Evolutionary conservation across 1,140 invertebrate species (phyloP).

Genomic region (Rhizoglyphus robini): DNA sequence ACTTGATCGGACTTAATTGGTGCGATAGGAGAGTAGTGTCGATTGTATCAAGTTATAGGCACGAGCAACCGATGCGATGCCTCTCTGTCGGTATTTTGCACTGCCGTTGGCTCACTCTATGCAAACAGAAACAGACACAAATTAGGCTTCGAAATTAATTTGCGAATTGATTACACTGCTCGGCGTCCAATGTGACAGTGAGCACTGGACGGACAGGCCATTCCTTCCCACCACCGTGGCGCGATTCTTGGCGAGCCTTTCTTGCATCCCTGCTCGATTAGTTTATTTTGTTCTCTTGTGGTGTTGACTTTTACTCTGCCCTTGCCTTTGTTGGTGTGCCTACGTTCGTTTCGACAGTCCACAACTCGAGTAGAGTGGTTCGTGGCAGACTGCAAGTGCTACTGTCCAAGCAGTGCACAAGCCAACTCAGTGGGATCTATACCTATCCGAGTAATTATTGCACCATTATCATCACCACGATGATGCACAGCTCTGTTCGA

Average conservation of each 20-base stretch:
- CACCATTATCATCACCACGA: too few relatives aligned
- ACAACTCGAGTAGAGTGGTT: too few relatives aligned
- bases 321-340: too few relatives aligned
- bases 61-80: neutral
- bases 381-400: too few relatives aligned
- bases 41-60: too few relatives aligned
- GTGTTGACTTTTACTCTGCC: neutral
- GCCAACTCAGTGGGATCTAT: too few relatives aligned
- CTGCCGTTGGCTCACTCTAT: neutral
- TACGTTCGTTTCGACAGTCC: too few relatives aligned
- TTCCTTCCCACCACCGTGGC: neutral
- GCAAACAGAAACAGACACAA: neutral
- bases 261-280: too few relatives aligned
- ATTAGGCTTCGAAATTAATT: slow-evolving; percentile 4
- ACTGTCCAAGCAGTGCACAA: too few relatives aligned
- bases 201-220: neutral
- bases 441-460: too few relatives aligned
- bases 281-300: neutral
- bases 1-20: slow-evolving; percentile 8
- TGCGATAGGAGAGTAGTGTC: neutral
- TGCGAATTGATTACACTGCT: neutral
- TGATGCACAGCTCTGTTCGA: too few relatives aligned
- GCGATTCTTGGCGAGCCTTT: too few relatives aligned
- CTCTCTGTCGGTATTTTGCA: neutral
- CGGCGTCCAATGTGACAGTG: neutral